Conservation (phyloP, 2,113 vertebrate species). For the Regulus satrapa region DNA sequence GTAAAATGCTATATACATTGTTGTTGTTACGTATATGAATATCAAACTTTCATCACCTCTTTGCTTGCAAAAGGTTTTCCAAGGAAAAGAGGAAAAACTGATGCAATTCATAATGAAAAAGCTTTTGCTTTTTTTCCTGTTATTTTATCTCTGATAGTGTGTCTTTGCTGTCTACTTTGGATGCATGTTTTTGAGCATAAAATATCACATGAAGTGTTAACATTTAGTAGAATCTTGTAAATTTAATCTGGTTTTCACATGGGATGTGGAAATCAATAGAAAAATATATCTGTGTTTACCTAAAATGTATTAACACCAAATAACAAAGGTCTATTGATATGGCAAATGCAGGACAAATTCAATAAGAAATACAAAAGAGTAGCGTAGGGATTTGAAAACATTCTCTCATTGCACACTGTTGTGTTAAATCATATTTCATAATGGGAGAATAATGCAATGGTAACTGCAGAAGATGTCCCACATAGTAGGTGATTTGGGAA, state of each 20-base stretch:
- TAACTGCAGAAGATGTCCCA: background rate
- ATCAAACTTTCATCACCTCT: background rate
- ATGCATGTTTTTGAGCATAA: background rate
- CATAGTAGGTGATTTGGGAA: background rate
- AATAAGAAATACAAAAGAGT: background rate
- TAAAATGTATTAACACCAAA: background rate
- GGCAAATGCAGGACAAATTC: slow-evolving; percentile 17
- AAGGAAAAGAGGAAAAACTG: background rate
- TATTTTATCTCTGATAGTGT: background rate
- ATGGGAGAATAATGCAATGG: background rate
- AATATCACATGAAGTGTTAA: background rate
- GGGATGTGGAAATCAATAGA: slow-evolving; percentile 14
- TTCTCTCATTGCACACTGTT: background rate
- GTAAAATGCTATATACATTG: background rate
- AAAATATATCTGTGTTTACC: slow-evolving; percentile 12
- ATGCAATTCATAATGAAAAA: background rate
- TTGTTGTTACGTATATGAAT: background rate
- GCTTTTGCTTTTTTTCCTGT: background rate
- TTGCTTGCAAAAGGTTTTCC: background rate
- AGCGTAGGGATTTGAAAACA: background rate
- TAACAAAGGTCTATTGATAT: background rate
- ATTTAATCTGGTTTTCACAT: background rate
- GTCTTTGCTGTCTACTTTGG: background rate
- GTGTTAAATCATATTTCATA: background rate
- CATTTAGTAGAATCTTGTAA: background rate